Conservation (phyloP, 2,797 vertebrate genomes). For the Danio kyathit region DNA sequence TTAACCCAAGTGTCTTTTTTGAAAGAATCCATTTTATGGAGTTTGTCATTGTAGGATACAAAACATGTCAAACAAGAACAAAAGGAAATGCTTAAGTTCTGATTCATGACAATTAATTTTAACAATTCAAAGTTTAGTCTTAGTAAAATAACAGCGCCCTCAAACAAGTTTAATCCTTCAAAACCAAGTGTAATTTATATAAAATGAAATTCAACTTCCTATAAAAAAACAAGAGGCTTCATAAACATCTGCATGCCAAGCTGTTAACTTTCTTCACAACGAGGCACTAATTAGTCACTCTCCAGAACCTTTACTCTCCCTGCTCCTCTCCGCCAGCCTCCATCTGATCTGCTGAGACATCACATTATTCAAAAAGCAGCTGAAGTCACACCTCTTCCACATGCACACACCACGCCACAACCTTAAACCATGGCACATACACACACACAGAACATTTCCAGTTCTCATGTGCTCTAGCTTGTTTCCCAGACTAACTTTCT, state of each 20-base stretch:
- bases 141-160: not conserved
- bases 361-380: not conserved
- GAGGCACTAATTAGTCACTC: not conserved
- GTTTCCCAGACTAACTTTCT: not conserved
- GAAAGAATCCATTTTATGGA: too few relatives aligned
- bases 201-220: not conserved
- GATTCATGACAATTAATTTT: not conserved
- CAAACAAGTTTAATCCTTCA: not conserved
- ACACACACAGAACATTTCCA: conserved; percentile 18
- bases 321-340: not conserved
- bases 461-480: conserved; percentile 20
- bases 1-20: not conserved
- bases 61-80: not conserved
- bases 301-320: not conserved
- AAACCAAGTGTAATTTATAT: not conserved
- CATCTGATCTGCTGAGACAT: not conserved
- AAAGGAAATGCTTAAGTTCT: not conserved
- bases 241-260: not conserved
- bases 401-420: not conserved
- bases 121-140: too few relatives aligned
- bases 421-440: not conserved
- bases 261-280: not conserved
- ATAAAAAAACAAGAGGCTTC: not conserved
- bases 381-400: not conserved
- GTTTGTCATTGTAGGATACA: not conserved